phyloP scores from a whole-genome alignment of 1,140 invertebrate species.

The Littorina saxatilis region DNA sequence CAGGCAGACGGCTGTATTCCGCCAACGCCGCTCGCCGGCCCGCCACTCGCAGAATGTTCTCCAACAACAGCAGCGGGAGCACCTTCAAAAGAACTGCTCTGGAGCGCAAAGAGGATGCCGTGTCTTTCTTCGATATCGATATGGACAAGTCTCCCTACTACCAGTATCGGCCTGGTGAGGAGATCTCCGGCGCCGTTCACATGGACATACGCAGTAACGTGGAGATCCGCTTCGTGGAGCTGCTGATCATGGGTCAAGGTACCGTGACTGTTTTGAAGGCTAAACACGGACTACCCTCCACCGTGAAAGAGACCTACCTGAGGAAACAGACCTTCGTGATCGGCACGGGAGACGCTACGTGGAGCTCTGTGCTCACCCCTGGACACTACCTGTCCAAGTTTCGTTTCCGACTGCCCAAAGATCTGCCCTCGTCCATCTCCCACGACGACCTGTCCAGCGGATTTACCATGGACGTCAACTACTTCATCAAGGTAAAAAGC shows the following conservation, averaged over 20 bases:
- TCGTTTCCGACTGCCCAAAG: conserved; percentile 57
- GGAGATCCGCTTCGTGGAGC: conserved; percentile 67
- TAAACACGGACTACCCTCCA: conserved; percentile 39
- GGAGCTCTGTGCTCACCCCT: conserved; percentile 62
- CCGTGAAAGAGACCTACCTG: conserved; percentile 60
- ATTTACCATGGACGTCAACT: conserved; percentile 60
- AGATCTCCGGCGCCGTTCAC: conserved; percentile 61
- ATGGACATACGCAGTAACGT: conserved; percentile 57
- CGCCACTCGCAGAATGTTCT: not conserved
- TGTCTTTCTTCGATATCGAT: conserved; percentile 67
- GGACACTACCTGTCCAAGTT: conserved; percentile 71
- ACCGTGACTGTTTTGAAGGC: conserved; percentile 47
- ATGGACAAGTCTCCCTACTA: conserved; percentile 57
- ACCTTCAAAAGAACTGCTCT: not conserved
- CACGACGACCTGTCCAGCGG: conserved; percentile 60
- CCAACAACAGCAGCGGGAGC: not conserved
- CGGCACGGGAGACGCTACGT: conserved; percentile 56
- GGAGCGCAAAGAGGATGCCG: conserved; percentile 55
- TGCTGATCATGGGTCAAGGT: conserved; percentile 62
- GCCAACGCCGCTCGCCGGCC: not conserved
- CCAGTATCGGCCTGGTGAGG: conserved; percentile 63
- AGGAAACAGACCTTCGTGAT: conserved; percentile 65
- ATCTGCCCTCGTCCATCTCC: conserved; percentile 57
- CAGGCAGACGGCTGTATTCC: conserved; percentile 24
- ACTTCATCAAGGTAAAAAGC: conserved; percentile 54